These are phyloP conservation scores for Nothoprocta pentlandii DNA, from an alignment of 2,113 vertebrate genomes.

Conservation along the genomic window DNA sequence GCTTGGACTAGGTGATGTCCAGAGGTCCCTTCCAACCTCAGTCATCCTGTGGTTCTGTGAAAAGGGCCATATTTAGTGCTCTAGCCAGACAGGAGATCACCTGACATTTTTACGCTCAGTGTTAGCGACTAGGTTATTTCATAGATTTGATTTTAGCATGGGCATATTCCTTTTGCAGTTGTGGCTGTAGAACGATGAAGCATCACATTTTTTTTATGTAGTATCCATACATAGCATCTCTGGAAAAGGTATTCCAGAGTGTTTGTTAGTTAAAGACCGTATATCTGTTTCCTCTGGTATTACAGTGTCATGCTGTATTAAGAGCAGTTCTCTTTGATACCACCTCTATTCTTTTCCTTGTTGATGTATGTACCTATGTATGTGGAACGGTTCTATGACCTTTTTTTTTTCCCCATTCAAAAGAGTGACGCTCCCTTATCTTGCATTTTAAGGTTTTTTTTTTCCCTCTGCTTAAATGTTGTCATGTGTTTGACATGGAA, in stretches of 20 bases:
- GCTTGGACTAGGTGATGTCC: no score
- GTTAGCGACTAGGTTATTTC: background rate
- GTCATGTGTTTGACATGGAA: background rate
- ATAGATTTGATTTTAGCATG: background rate
- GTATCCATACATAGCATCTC: background rate
- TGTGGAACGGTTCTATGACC: background rate
- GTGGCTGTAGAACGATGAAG: background rate
- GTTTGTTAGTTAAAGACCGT: background rate
- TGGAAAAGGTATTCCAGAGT: background rate
- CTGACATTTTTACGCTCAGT: background rate
- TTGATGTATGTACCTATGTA: background rate
- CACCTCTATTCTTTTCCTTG: background rate
- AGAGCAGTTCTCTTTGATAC: background rate
- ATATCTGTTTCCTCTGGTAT: background rate
- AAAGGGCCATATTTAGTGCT: background rate
- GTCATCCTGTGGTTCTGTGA: no score
- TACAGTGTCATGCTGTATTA: background rate
- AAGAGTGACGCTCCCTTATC: background rate
- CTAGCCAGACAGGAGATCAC: background rate
- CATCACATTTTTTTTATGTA: background rate
- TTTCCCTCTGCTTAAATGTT: background rate
- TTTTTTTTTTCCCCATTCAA: background rate
- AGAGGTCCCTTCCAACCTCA: no score
- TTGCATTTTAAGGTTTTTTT: background rate
- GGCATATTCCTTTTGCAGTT: background rate